Evolutionary conservation across 2,797 vertebrate species (phyloP), one percentile per base, ranked within the genome.

Genomic region (Hozukius guyotensis): DNA sequence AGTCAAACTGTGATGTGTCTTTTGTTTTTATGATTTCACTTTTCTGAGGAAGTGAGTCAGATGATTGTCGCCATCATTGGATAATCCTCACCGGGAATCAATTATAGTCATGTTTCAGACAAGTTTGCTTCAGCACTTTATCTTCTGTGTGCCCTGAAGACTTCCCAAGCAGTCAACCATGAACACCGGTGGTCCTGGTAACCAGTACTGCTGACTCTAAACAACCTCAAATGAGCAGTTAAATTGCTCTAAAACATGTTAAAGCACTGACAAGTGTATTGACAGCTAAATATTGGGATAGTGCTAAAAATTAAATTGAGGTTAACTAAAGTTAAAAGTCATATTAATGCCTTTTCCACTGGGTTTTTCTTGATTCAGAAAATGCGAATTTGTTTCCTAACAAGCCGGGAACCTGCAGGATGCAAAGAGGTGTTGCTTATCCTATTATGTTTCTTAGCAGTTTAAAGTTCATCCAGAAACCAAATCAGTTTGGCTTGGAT

Each of bases 21-120:
- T 52, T 68, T 85, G 72, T 66, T 81, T 74, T 87, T 69, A 63
- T 49, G 75, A 84, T 88, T 84, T 86, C 67, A 77, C 77, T 83
- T 81, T 82, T 73, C 53, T 68, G 49, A 73, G 65, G 63, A 87
- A 80, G 62, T 87, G 78, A 85, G 80, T 86, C 84, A 87, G 38
- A 68, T 55, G 36, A 68, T 80, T 81, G 79, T 85, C 27, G 42
- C n/a, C 8, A 36, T 77, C 56, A 57, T 16, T 13, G 53, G 83
- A 64, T 29, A 20, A 75, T 83, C 62, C 46, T 88, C 76, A 89
- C 20, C 78, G 52, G 88, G 83, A 89, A 81, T 75, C 63, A 80
- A 81, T 88, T 90, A 82, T 20, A 83, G 18, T 75, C 55, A 18
- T 55, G 13, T 78, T 77, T 83, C n/a, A 56, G 14, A 9, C 49